Evolutionary conservation across 1,140 invertebrate species (phyloP).

Genomic region (Polypedilum pembai): DNA sequence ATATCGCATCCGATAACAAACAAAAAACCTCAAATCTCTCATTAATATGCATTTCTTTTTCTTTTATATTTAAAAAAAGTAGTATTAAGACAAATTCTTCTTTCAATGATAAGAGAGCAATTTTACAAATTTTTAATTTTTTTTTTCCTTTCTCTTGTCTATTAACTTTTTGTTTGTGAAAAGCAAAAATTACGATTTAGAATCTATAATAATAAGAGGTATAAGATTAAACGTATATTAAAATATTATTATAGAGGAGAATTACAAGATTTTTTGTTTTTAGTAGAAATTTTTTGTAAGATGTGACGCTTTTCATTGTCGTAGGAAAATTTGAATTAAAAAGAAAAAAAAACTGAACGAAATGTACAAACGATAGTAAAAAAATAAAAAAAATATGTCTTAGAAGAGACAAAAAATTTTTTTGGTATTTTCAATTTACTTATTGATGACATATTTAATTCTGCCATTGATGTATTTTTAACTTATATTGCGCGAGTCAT

Average conservation of each 20-base stretch:
- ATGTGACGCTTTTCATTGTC: constrained; percentile 16
- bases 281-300: constrained; percentile 7
- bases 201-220: neutral
- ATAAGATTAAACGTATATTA: neutral
- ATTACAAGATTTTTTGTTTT: constrained; percentile 1
- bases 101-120: neutral
- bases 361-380: constrained; percentile 13
- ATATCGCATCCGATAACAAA: neutral
- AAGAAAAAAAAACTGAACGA: constrained; percentile 9
- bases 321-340: constrained; percentile 7
- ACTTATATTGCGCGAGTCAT: too few species aligned
- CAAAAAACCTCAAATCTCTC: neutral
- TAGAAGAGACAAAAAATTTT: neutral
- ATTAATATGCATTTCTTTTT: constrained; percentile 19
- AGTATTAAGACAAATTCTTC: neutral
- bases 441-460: neutral
- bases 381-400: neutral
- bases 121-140: neutral
- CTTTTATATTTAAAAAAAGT: neutral
- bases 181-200: neutral
- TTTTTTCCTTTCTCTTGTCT: too few species aligned
- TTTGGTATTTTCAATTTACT: neutral
- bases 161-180: constrained; percentile 5
- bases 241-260: constrained; percentile 7
- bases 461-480: neutral